phyloP scores from a whole-genome alignment of 2,888 invertebrate species.

The Aphodius sticticus region DNA sequence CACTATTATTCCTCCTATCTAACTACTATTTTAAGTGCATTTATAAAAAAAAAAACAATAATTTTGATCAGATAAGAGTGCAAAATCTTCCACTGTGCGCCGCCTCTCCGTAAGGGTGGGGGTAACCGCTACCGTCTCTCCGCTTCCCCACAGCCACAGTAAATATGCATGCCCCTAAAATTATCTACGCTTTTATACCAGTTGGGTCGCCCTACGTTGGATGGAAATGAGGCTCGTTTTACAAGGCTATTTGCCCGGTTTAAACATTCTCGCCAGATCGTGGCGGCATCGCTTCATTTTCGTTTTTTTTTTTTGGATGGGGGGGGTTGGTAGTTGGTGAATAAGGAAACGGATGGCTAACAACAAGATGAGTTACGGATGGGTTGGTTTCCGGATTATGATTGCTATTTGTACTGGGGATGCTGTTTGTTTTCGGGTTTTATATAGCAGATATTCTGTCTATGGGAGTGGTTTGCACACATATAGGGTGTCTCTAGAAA shows the following conservation, averaged over 20 bases:
- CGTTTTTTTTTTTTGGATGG: not conserved
- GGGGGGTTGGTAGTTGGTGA: not conserved
- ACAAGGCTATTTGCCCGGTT: not conserved
- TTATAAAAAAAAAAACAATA: too few relatives aligned
- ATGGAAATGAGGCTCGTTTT: constrained; percentile 4
- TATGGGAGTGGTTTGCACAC: too few relatives aligned
- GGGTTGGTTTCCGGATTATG: not conserved
- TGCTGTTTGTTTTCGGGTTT: too few relatives aligned
- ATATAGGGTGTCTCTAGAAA: too few relatives aligned
- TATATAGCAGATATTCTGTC: too few relatives aligned
- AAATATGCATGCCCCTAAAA: constrained; percentile 4
- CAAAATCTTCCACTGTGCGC: not conserved
- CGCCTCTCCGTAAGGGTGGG: not conserved
- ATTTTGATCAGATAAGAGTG: too few relatives aligned
- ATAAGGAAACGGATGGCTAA: not conserved
- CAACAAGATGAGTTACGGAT: not conserved
- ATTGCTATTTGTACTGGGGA: not conserved
- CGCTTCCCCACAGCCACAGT: not conserved
- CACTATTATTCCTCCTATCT: too few relatives aligned
- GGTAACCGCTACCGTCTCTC: not conserved
- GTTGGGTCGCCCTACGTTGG: not conserved
- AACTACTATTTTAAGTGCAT: too few relatives aligned
- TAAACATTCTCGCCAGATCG: constrained; percentile 4
- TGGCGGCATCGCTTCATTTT: not conserved
- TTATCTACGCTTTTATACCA: not conserved